phyloP scores from a whole-genome alignment of 1,140 invertebrate genomes.

The Drosophila auraria region DNA sequence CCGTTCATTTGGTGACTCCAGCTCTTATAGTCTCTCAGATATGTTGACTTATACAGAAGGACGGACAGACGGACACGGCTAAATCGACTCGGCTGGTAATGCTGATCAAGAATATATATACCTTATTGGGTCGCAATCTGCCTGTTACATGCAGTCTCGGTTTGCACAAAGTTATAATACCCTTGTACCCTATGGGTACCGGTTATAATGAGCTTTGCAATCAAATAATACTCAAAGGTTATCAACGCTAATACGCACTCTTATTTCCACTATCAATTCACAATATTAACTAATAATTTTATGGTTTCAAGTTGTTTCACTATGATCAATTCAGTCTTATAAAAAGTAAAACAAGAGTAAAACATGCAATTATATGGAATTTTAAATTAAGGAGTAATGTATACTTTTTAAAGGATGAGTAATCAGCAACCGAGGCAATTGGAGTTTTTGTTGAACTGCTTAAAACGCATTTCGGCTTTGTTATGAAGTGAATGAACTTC shows the following conservation, averaged over 20 bases:
- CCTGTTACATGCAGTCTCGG: no score
- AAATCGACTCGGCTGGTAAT: no score
- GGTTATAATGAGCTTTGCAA: no score
- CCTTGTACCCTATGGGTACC: no score
- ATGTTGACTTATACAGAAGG: no score
- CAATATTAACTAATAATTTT: background rate
- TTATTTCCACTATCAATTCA: background rate
- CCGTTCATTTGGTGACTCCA: no score
- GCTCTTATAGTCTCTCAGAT: no score
- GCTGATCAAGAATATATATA: no score
- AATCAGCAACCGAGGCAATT: slow-evolving; percentile 10
- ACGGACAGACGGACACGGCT: no score
- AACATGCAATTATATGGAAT: background rate
- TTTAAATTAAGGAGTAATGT: background rate
- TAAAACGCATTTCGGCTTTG: slow-evolving; percentile 49
- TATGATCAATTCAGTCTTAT: slow-evolving; percentile 8
- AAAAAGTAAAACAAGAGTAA: background rate
- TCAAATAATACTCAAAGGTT: slow-evolving; percentile 12
- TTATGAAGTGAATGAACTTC: slow-evolving; percentile 45
- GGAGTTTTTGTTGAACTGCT: slow-evolving; percentile 19
- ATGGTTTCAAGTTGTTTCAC: slow-evolving; percentile 8
- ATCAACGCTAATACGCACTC: background rate
- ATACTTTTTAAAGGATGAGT: slow-evolving; percentile 40
- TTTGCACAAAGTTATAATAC: no score
- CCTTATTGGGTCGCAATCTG: no score